A percentile compares a stretch with the other conserved stretches of the same genome.
These are phyloP conservation scores for Chiroxiphia lanceolata DNA, from an alignment of 2,797 vertebrate genomes.

Conservation along the genomic window DNA sequence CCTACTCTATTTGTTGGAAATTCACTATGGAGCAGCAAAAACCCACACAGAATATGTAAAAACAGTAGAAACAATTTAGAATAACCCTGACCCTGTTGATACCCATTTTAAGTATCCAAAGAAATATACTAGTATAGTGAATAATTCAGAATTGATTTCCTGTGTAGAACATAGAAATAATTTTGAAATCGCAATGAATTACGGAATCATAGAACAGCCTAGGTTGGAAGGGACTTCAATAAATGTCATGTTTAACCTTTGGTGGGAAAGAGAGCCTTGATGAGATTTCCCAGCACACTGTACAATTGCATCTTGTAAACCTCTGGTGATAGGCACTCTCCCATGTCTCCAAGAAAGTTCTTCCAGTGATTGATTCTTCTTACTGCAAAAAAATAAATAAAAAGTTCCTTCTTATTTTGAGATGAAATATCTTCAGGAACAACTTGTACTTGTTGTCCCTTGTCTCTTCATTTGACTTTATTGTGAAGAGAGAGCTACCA, in stretches of 20 bases:
- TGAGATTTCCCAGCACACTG: neutral
- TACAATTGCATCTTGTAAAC: neutral
- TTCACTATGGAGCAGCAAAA: neutral
- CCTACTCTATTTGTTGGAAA: neutral
- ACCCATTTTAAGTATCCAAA: neutral
- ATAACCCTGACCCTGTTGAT: neutral
- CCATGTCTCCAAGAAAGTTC: neutral
- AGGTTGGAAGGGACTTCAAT: fast-evolving
- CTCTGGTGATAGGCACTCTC: neutral
- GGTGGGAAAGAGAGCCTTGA: neutral
- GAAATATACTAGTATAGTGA: neutral
- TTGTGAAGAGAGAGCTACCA: neutral
- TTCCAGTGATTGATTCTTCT: neutral
- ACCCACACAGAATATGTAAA: neutral
- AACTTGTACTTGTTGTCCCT: neutral
- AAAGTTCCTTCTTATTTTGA: neutral
- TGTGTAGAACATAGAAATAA: neutral
- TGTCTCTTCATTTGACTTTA: neutral
- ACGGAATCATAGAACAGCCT: neutral
- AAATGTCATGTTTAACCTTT: neutral
- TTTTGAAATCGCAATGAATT: neutral
- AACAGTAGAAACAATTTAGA: neutral
- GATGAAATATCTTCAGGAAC: neutral
- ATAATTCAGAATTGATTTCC: neutral
- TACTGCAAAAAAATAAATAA: neutral